phyloP scores from a whole-genome alignment of 2,113 vertebrate species.

The Axis porcinus region DNA sequence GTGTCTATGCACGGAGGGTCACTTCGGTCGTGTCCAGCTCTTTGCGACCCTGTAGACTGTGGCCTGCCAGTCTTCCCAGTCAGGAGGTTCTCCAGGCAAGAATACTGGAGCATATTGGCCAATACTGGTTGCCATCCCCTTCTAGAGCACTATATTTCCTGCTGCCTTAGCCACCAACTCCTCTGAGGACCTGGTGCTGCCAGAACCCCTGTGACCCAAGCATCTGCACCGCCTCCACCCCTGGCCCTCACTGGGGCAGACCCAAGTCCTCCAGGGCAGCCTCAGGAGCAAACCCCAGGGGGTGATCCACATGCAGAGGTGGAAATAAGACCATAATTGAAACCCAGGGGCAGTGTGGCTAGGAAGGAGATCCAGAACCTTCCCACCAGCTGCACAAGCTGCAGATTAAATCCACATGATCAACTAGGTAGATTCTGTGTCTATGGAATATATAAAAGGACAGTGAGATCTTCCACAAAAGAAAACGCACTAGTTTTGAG shows the following conservation, averaged over 20 bases:
- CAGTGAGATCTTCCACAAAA: not conserved
- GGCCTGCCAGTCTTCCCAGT: not conserved
- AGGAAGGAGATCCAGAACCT: not conserved
- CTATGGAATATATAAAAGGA: not conserved
- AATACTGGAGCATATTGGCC: not conserved
- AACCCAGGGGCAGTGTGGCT: not conserved
- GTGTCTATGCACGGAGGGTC: not conserved
- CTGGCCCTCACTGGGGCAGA: not conserved
- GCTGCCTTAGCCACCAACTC: not conserved
- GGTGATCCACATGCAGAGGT: not conserved
- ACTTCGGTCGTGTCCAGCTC: not conserved
- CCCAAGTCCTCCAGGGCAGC: not conserved
- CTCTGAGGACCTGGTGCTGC: not conserved
- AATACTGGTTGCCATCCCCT: not conserved
- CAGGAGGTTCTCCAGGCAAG: not conserved
- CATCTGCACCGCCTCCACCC: not conserved
- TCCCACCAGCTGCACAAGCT: not conserved
- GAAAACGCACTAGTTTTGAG: accelerated
- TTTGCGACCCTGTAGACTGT: not conserved
- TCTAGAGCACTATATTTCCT: not conserved
- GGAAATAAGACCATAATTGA: not conserved
- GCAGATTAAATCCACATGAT: not conserved
- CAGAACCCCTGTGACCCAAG: not conserved
- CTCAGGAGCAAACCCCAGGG: not conserved
- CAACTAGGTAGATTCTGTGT: not conserved